Conservation (phyloP, 2,888 invertebrate species). For the Carpatolechia fugitivella region DNA sequence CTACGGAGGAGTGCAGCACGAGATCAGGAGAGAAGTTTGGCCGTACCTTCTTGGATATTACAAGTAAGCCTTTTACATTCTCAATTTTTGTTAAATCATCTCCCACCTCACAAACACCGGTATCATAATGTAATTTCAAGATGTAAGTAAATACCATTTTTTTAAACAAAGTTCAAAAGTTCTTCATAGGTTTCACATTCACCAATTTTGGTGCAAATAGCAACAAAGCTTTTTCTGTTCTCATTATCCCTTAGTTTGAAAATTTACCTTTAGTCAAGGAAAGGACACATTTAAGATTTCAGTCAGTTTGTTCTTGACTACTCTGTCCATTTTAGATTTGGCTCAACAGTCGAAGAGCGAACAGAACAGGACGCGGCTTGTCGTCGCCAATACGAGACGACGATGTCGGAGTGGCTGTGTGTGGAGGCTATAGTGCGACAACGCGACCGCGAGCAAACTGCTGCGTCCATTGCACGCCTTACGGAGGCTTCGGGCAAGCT, state of each 20-base stretch:
- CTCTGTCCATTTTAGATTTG: conserved; percentile 72
- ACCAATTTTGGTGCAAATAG: too few relatives aligned
- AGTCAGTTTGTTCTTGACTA: background rate
- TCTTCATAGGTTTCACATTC: too few relatives aligned
- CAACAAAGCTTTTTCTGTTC: too few relatives aligned
- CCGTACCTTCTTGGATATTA: conserved; percentile 93
- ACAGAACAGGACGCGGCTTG: conserved; percentile 82
- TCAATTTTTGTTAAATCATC: background rate
- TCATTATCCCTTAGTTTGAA: too few relatives aligned
- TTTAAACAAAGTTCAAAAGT: too few relatives aligned
- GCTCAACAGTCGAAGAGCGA: conserved; percentile 83
- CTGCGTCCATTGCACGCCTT: conserved; percentile 91
- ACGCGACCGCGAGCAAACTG: conserved; percentile 89
- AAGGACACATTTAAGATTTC: too few relatives aligned
- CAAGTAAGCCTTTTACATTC: conserved; percentile 74
- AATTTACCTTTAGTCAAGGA: too few relatives aligned
- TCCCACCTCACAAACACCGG: too few relatives aligned
- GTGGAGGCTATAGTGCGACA: conserved; percentile 95
- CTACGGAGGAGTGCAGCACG: conserved; percentile 91
- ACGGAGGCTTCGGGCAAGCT: conserved; percentile 83
- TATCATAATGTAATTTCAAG: too few relatives aligned
- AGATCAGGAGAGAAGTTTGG: conserved; percentile 90
- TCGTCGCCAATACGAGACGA: conserved; percentile 89
- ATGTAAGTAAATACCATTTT: too few relatives aligned
- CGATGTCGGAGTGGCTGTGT: conserved; percentile 97